Conservation (phyloP, 2,888 invertebrate genomes). For the Amiota communis region DNA sequence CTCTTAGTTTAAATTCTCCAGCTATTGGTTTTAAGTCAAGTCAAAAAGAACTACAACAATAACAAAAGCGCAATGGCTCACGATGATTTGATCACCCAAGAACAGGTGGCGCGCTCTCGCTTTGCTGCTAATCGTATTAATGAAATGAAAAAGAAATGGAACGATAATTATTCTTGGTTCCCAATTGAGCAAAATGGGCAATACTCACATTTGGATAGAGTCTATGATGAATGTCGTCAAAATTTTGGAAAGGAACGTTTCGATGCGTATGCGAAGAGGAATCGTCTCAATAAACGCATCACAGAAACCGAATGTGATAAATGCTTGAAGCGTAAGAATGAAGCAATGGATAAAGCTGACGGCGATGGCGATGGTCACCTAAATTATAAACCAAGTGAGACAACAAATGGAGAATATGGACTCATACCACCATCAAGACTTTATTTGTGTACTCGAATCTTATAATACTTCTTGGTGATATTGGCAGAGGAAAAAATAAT, state of each 20-base stretch:
- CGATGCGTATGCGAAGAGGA: neutral
- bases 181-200: neutral
- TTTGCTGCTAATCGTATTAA: neutral
- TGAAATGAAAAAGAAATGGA: conserved; percentile 20
- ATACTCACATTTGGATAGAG: neutral
- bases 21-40: too few relatives aligned
- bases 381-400: conserved; percentile 3
- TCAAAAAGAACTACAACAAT: too few relatives aligned
- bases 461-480: neutral
- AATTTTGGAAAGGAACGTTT: conserved; percentile 15
- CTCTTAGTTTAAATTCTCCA: too few relatives aligned
- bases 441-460: neutral
- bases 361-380: neutral
- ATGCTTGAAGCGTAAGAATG: neutral
- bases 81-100: neutral
- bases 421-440: conserved; percentile 14
- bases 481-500: neutral
- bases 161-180: neutral
- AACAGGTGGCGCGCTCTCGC: neutral
- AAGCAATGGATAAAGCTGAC: neutral
- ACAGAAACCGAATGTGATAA: conserved; percentile 2
- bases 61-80: neutral
- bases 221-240: conserved; percentile 10
- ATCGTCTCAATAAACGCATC: conserved; percentile 19
- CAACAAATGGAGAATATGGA: conserved; percentile 23